Base-by-base conservation (phyloP, 2,888 invertebrate species). In the Pharmacophagus antenor region DNA sequence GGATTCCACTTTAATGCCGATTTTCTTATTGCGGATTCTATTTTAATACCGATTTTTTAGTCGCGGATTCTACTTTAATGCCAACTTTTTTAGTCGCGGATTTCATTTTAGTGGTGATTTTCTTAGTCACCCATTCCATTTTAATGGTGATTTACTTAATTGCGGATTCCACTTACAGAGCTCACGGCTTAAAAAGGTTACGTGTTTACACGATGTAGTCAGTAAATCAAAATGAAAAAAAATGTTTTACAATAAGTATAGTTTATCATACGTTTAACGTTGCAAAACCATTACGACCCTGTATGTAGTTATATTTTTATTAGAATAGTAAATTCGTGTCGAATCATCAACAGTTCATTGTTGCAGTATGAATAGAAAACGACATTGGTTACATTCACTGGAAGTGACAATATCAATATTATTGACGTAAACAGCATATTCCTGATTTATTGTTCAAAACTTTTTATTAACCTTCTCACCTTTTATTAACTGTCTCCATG, bases 331-430 rank as follows among this genome's bases (percentile, higher is more conserved):
- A 62, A 68, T 62, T 67, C 65, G 67, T 65, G 62, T 67, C 66
- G 69, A 70, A 71, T 72, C 68, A 68, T 71, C 69, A 68, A 64
- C 64, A 63, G 54, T 56, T 64, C 67, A 70, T 73, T 70, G 72
- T 73, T 68, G 64, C 65, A 64, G 63, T 68, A 63, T 67, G 66
- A 63, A 65, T 64, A 65, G 64, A 66, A 66, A 66, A 66, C 54
- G 67, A 49, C 60, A 51, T 61, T 64, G 66, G 63, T 63, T 63
- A n/a, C 61, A 47, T 15, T 21, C 15, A 44, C 64, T 71, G 50
- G 68, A 73, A 65, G 64, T 22, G 68, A 62, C 59, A 2, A 18
- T 42, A 12, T 31, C 3, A 12, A 31, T 10, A 31, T 12, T 31
- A 12, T 31, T 1, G 10, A 31, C 31, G 12, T 31, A 12, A 7